Conservation (phyloP, 2,113 vertebrate species). For the Melanerpes aurifrons region DNA sequence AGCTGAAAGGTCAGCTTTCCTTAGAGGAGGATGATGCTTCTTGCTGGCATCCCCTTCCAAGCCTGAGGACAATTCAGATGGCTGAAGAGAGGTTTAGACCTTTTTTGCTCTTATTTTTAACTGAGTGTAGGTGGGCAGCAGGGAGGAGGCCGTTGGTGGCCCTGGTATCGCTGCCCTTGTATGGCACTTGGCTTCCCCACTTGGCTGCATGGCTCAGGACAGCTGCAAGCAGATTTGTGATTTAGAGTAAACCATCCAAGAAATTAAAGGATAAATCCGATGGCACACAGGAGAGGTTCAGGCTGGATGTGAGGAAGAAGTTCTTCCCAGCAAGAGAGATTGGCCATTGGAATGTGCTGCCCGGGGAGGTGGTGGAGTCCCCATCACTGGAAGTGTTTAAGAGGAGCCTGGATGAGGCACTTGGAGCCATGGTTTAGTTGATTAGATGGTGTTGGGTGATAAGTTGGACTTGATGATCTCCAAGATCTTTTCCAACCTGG, state of each 20-base stretch:
- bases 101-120: conserved; percentile 36
- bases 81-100: not conserved
- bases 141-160: not conserved
- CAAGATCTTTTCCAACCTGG: too few species aligned
- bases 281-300: too few species aligned
- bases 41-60: not conserved
- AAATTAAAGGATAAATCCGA: not conserved
- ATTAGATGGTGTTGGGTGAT: too few species aligned
- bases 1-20: conserved; percentile 24
- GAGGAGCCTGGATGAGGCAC: too few species aligned
- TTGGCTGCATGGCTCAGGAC: not conserved
- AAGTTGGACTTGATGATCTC: too few species aligned
- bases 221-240: not conserved
- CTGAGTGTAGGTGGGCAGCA: conserved; percentile 1
- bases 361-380: too few species aligned
- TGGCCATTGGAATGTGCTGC: too few species aligned
- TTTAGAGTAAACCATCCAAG: not conserved
- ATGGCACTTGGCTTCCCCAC: not conserved
- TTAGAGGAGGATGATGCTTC: not conserved
- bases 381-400: too few species aligned
- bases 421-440: too few species aligned
- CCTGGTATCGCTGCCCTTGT: not conserved
- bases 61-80: conserved; percentile 5
- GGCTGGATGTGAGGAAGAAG: too few species aligned
- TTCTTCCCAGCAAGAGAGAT: too few species aligned